phyloP scores from a whole-genome alignment of 2,797 vertebrate species.

The Remorina albescens region DNA sequence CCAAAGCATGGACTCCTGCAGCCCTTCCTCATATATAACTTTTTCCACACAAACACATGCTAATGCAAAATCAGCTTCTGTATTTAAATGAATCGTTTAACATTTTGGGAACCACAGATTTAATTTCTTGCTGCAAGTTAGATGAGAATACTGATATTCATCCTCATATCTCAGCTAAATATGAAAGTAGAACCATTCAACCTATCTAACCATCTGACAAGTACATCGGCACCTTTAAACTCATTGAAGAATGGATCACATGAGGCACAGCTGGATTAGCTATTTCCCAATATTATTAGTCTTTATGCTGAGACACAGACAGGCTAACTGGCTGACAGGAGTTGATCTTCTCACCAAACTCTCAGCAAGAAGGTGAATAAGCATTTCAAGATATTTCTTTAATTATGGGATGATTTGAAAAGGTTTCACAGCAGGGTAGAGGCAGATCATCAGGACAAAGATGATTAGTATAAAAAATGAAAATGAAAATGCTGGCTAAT shows the following conservation, averaged over 20 bases:
- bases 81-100: not conserved
- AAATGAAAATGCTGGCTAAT: conserved; percentile 14
- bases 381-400: not conserved
- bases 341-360: not conserved
- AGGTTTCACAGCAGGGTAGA: not conserved
- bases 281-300: not conserved
- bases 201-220: not conserved
- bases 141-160: not conserved
- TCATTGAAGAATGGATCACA: too few species aligned
- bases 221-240: too few species aligned
- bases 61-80: not conserved
- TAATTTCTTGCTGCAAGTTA: not conserved
- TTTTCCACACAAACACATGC: not conserved
- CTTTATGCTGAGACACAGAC: not conserved
- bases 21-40: not conserved
- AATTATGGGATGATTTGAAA: not conserved
- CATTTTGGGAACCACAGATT: not conserved
- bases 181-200: not conserved
- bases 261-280: too few species aligned
- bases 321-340: not conserved
- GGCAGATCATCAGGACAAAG: not conserved
- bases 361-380: not conserved
- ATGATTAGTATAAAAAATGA: not conserved
- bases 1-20: not conserved
- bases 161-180: not conserved